phyloP scores from a whole-genome alignment of 2,113 vertebrate species.

The Malaclemys terrapin region DNA sequence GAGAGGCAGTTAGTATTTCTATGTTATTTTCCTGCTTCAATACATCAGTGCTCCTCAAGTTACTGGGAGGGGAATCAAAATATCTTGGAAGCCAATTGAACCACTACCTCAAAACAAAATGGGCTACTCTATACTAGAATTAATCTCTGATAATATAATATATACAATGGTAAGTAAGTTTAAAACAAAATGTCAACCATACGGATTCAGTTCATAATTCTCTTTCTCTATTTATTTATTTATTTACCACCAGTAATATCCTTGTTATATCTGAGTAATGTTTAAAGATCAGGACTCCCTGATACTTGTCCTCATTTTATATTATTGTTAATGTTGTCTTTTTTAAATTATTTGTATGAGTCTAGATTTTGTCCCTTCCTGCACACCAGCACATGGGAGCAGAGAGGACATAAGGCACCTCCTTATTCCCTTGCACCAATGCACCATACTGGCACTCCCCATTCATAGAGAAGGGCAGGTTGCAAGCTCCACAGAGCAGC shows the following conservation, averaged over 20 bases:
- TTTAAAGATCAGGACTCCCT: not conserved
- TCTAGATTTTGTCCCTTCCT: not conserved
- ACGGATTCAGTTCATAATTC: not conserved
- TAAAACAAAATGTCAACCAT: not conserved
- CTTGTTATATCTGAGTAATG: not conserved
- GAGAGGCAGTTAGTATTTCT: not conserved
- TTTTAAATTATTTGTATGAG: not conserved
- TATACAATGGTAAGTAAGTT: not conserved
- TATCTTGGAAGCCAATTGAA: not conserved
- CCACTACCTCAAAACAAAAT: not conserved
- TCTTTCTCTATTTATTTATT: not conserved
- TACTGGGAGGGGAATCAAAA: not conserved
- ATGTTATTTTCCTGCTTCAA: not conserved
- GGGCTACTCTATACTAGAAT: too few relatives aligned
- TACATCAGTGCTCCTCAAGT: not conserved
- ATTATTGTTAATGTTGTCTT: not conserved
- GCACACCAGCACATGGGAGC: rapidly evolving
- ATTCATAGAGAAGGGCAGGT: not conserved
- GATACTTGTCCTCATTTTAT: not conserved
- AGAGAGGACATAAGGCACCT: not conserved
- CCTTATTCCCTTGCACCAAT: not conserved
- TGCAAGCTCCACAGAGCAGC: not conserved
- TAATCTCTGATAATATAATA: not conserved
- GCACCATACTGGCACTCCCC: not conserved
- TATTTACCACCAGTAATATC: not conserved